phyloP scores from a whole-genome alignment of 1,140 invertebrate genomes.

The Camponotus floridanus region DNA sequence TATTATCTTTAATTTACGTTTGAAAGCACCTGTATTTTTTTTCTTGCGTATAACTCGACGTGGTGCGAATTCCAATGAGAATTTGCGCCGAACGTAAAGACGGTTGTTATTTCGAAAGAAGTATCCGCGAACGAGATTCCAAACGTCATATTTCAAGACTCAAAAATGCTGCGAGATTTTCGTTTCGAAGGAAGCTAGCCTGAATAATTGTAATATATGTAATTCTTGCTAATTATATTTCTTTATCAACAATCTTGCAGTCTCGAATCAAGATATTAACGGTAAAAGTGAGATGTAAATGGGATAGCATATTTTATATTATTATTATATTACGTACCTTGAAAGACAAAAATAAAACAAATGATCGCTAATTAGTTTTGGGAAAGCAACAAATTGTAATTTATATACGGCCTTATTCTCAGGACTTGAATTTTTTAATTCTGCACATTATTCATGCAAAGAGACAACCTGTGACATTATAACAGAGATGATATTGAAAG shows the following conservation, averaged over 20 bases:
- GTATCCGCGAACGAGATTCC: neutral
- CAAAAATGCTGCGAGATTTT: neutral
- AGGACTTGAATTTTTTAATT: neutral
- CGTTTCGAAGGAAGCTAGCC: neutral
- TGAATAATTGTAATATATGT: neutral
- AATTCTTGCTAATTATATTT: neutral
- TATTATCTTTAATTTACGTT: conserved; percentile 31
- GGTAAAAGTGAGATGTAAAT: neutral
- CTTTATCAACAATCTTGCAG: neutral
- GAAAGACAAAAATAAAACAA: neutral
- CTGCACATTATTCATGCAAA: neutral
- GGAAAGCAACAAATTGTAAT: neutral
- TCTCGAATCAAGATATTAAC: neutral
- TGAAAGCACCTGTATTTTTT: conserved; percentile 21
- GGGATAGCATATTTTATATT: neutral
- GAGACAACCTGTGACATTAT: neutral
- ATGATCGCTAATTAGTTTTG: neutral
- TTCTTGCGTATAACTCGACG: conserved; percentile 1
- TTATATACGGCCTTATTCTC: neutral
- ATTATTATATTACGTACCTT: neutral
- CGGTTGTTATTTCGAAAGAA: neutral
- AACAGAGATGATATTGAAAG: conserved; percentile 46
- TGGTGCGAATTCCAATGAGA: conserved; percentile 17
- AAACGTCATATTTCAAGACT: neutral
- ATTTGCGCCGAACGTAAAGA: neutral